Evolutionary conservation across 2,888 invertebrate genomes (phyloP).

Genomic region (Dastarcus helophoroides): DNA sequence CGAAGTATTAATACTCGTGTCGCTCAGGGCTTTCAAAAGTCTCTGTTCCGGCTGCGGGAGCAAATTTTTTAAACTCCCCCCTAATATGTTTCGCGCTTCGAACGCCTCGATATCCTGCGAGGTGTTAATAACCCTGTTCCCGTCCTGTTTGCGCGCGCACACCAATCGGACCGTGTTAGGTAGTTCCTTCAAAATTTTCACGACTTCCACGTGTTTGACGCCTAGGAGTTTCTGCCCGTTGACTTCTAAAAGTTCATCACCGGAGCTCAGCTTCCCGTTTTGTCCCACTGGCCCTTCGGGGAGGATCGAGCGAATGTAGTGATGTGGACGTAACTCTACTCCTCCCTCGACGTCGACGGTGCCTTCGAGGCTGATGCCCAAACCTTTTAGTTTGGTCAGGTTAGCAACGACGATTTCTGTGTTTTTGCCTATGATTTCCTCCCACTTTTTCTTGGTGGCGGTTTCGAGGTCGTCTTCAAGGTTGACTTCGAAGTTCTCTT

Average conservation of each 20-base stretch:
- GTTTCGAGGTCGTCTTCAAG: conserved; percentile 41
- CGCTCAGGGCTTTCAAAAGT: conserved; percentile 88
- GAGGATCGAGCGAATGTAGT: conserved; percentile 92
- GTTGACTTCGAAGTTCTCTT: conserved; percentile 37
- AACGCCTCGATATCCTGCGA: conserved; percentile 60
- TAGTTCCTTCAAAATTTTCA: conserved; percentile 85
- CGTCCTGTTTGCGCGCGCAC: conserved; percentile 62
- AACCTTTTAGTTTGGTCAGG: conserved; percentile 81
- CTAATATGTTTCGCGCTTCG: conserved; percentile 69
- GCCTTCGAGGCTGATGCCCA: conserved; percentile 95
- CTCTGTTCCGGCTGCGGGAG: conserved; percentile 39
- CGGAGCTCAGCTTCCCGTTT: conserved; percentile 80
- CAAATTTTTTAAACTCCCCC: conserved; percentile 76
- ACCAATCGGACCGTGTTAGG: conserved; percentile 85
- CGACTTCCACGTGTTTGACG: conserved; percentile 92
- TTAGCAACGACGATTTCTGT: conserved; percentile 84
- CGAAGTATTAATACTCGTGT: conserved; percentile 82
- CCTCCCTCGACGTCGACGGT: conserved; percentile 98
- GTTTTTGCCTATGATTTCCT: conserved; percentile 66
- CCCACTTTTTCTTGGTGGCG: conserved; percentile 69
- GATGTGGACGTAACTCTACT: conserved; percentile 93
- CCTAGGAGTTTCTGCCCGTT: conserved; percentile 88
- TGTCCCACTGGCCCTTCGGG: conserved; percentile 94
- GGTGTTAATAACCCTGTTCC: conserved; percentile 58
- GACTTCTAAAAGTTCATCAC: conserved; percentile 94